Percentiles rank a stretch among this genome's conserved stretches.
phyloP scores from a whole-genome alignment of 2,888 invertebrate species.

The Lomographa bimaculata region DNA sequence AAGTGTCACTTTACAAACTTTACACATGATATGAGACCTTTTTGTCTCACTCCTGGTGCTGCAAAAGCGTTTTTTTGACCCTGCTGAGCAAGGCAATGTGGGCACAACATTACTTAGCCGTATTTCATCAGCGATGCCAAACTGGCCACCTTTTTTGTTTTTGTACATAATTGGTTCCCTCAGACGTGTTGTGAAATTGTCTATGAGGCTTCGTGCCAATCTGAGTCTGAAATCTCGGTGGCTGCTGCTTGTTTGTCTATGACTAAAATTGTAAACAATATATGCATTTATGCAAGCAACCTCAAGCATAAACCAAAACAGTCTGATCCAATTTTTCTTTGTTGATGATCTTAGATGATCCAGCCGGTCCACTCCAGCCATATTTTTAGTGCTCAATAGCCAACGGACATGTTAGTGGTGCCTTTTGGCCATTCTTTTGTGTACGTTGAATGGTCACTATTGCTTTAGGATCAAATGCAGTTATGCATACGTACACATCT shows the following conservation, averaged over 20 bases:
- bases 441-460: constrained; percentile 18
- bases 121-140: constrained; percentile 15
- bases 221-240: constrained; percentile 16
- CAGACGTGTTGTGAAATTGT: constrained; percentile 13
- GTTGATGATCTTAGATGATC: constrained; percentile 13
- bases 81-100: constrained; percentile 24
- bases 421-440: constrained; percentile 25
- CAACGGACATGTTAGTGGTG: constrained; percentile 16
- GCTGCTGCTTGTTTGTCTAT: constrained; percentile 13
- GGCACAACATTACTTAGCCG: constrained; percentile 14
- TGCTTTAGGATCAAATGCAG: constrained; percentile 20
- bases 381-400: constrained; percentile 13
- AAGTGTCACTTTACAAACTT: constrained; percentile 16
- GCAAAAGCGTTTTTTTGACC: no score
- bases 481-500: constrained; percentile 24
- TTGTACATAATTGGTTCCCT: constrained; percentile 9
- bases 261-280: constrained; percentile 16
- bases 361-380: constrained; percentile 6
- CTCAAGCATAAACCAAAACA: constrained; percentile 18
- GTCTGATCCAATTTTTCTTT: constrained; percentile 16
- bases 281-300: constrained; percentile 17
- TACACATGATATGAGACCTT: constrained; percentile 15
- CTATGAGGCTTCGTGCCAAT: constrained; percentile 13
- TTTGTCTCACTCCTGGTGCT: constrained; percentile 18
- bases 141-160: constrained; percentile 18